Evolutionary conservation across 2,888 invertebrate species (phyloP), one percentile per base, ranked within the genome.

Genomic region (Hypolimnas misippus): DNA sequence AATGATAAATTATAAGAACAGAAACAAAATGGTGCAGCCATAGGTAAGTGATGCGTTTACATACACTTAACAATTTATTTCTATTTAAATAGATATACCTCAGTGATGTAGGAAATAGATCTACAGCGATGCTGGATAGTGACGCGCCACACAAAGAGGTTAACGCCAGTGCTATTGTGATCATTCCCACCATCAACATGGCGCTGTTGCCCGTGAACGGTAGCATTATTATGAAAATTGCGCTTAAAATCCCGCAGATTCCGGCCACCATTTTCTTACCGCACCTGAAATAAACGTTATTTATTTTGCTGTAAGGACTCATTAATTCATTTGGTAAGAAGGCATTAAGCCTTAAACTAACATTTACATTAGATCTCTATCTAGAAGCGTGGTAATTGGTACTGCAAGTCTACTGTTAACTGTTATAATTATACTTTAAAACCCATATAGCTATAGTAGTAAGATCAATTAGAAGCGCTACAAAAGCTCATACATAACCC

Each of bases 61-160:
- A n/a, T n/a, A n/a, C n/a, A n/a, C n/a, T n/a, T n/a, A n/a, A n/a
- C n/a, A n/a, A n/a, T n/a, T n/a, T n/a, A n/a, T n/a, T n/a, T n/a
- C n/a, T n/a, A n/a, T n/a, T n/a, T n/a, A n/a, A n/a, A n/a, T n/a
- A n/a, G n/a, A n/a, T 25, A 25, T 25, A 25, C 25, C 33, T 33
- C 7, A 33, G 7, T 42, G 93, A 92, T 0, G 95, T 95, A 0
- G 95, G 95, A 67, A 95, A 95, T 44, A 95, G 76, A 62, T 94
- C 93, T 0, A 95, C 94, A 62, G 94, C 84, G 71, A 95, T 87
- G 78, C 95, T 92, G 68, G 94, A 81, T 65, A 95, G 76, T 61
- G 95, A 79, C 73, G 95, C 95, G 67, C 93, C 78, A 69, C 92
- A 75, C 68, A 95, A 83, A 61, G 94, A 87, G 0, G 89, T 89